phyloP scores from a whole-genome alignment of 2,797 vertebrate genomes.

The Echiichthys vipera region DNA sequence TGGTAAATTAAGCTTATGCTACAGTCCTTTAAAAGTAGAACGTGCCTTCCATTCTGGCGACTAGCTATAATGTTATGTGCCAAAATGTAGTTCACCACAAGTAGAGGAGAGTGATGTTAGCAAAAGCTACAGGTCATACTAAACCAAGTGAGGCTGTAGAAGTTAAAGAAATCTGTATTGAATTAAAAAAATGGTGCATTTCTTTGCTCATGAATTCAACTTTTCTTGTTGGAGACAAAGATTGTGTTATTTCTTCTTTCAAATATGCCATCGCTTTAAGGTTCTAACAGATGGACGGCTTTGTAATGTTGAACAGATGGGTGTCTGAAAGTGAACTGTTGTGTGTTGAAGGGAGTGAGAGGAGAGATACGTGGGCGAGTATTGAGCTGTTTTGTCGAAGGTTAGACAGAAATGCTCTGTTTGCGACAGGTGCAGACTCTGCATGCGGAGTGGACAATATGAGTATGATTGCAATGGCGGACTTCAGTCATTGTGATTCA shows the following conservation, averaged over 20 bases:
- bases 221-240: not conserved
- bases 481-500: not conserved
- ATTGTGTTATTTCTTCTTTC: not conserved
- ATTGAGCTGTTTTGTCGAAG: slow-evolving; percentile 43
- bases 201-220: not conserved
- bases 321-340: slow-evolving; percentile 64
- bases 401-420: slow-evolving; percentile 5
- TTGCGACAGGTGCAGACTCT: slow-evolving; percentile 1
- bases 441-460: not conserved
- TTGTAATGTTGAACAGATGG: slow-evolving; percentile 61
- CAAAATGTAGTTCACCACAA: not conserved
- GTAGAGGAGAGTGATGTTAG: not conserved
- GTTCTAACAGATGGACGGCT: slow-evolving; percentile 23
- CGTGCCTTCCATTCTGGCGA: not conserved
- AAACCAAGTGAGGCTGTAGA: not conserved
- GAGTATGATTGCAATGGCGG: not conserved
- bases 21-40: not conserved
- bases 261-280: not conserved
- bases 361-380: slow-evolving; percentile 41
- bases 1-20: not conserved
- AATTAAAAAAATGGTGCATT: not conserved
- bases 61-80: not conserved
- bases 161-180: not conserved
- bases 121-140: not conserved
- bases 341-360: slow-evolving; percentile 28